Evolutionary conservation across 1,140 invertebrate genomes (phyloP).

Genomic region (Cherax quadricarinatus): DNA sequence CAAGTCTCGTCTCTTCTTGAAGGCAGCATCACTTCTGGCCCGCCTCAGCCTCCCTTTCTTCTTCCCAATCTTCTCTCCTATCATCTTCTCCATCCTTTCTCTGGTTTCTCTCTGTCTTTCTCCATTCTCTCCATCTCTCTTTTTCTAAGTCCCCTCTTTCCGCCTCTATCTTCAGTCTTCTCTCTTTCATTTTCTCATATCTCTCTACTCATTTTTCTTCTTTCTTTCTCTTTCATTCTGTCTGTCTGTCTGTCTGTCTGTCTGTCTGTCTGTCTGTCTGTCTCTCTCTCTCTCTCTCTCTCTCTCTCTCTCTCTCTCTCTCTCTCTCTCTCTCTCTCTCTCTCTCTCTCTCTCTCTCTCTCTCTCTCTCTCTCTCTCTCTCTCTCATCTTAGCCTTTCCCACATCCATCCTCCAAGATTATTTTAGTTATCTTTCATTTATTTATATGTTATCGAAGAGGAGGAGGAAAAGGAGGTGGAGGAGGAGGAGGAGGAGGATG

Average conservation of each 20-base stretch:
- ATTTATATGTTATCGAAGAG: neutral
- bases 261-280: too few species aligned
- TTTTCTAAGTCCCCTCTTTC: neutral
- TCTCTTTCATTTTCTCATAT: too few species aligned
- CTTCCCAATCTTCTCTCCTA: too few species aligned
- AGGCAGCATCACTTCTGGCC: too few species aligned
- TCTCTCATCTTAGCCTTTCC: neutral
- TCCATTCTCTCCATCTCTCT: neutral
- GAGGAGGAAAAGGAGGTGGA: neutral
- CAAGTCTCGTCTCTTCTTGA: too few species aligned
- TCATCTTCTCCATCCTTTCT: neutral
- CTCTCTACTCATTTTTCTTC: neutral
- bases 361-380: neutral
- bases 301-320: neutral
- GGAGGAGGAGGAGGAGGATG: too few species aligned
- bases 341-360: neutral
- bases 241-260: too few species aligned
- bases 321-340: neutral
- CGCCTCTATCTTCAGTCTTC: too few species aligned
- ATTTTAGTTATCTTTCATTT: neutral
- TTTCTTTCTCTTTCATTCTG: too few species aligned
- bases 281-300: neutral
- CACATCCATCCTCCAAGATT: neutral
- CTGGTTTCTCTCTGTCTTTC: neutral
- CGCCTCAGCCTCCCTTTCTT: too few species aligned